Conservation (phyloP, 1,140 invertebrate genomes). For the Brachionus paranguensis region DNA sequence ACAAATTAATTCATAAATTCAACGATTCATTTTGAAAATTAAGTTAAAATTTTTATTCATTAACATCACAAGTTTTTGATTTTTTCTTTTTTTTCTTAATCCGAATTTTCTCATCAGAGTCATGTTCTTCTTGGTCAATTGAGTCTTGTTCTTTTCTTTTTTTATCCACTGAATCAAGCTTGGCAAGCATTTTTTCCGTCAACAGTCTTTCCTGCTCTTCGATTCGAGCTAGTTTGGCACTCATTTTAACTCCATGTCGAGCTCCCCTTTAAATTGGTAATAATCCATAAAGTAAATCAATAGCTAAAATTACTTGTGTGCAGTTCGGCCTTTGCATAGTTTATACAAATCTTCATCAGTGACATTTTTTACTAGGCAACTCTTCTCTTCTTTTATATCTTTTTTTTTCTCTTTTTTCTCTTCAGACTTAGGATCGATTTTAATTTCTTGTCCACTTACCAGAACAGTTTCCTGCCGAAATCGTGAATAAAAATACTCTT, state of each 20-base stretch:
- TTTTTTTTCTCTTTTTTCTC: conserved; percentile 3
- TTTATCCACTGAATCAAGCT: not conserved
- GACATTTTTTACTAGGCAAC: conserved; percentile 45
- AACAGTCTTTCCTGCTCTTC: conserved; percentile 49
- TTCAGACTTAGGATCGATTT: not conserved
- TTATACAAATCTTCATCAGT: conserved; percentile 72
- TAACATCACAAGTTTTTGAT: not conserved
- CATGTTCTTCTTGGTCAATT: not conserved
- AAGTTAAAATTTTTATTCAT: not conserved
- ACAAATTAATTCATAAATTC: not conserved
- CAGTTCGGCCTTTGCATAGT: conserved; percentile 69
- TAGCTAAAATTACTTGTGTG: conserved; percentile 64
- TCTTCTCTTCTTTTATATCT: not conserved
- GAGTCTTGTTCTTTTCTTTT: not conserved
- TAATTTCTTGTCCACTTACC: not conserved
- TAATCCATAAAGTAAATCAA: not conserved
- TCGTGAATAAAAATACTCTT: conserved; percentile 17
- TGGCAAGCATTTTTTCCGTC: conserved; percentile 57
- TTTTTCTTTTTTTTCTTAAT: conserved; percentile 12
- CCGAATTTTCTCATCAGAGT: not conserved
- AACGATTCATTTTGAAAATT: not conserved
- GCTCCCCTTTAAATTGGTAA: conserved; percentile 46
- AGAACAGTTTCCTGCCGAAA: not conserved
- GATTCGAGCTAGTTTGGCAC: conserved; percentile 50
- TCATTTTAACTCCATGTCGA: conserved; percentile 51